A percentile compares a stretch with the other conserved stretches of the same genome.
Evolutionary conservation across 2,113 vertebrate genomes (phyloP).

Genomic region (Cyprinodon brontotheroides): DNA sequence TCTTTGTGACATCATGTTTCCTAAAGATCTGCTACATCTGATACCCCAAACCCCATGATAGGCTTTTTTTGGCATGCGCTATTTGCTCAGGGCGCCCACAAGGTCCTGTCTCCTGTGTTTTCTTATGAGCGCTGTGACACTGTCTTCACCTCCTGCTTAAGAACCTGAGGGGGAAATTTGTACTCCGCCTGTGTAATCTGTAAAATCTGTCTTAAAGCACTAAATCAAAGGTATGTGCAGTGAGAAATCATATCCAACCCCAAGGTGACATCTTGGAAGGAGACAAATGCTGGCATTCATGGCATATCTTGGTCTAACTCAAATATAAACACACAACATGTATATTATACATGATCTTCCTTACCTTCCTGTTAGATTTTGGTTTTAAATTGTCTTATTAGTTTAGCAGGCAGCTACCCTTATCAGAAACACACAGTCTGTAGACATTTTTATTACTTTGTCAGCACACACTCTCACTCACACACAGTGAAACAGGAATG

Average conservation of each 20-base stretch:
- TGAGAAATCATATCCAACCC: slow-evolving; percentile 62
- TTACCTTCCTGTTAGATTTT: not conserved
- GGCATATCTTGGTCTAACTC: slow-evolving; percentile 10
- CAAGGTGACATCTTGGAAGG: slow-evolving; percentile 54
- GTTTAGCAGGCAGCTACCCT: not conserved
- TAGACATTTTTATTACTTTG: not conserved
- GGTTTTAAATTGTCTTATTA: not conserved
- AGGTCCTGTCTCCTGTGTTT: slow-evolving; percentile 41
- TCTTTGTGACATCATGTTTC: slow-evolving; percentile 13
- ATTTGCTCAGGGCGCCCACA: slow-evolving; percentile 16
- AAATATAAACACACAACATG: slow-evolving; percentile 11
- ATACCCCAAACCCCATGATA: slow-evolving; percentile 28
- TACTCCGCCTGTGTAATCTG: slow-evolving; percentile 47
- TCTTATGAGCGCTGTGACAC: slow-evolving; percentile 35
- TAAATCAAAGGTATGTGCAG: slow-evolving; percentile 39
- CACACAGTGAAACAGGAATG: slow-evolving; percentile 47
- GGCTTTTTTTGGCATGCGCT: slow-evolving; percentile 41
- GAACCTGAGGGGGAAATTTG: slow-evolving; percentile 18
- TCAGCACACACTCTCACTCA: not conserved
- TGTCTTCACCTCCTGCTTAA: slow-evolving; percentile 30
- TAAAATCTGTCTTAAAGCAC: slow-evolving; percentile 47
- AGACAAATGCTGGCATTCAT: slow-evolving; percentile 59
- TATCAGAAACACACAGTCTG: not conserved
- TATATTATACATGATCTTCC: not conserved
- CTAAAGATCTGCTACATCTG: slow-evolving; percentile 18